phyloP scores from a whole-genome alignment of 2,888 invertebrate genomes.

The Thecocarcelia acutangulata region DNA sequence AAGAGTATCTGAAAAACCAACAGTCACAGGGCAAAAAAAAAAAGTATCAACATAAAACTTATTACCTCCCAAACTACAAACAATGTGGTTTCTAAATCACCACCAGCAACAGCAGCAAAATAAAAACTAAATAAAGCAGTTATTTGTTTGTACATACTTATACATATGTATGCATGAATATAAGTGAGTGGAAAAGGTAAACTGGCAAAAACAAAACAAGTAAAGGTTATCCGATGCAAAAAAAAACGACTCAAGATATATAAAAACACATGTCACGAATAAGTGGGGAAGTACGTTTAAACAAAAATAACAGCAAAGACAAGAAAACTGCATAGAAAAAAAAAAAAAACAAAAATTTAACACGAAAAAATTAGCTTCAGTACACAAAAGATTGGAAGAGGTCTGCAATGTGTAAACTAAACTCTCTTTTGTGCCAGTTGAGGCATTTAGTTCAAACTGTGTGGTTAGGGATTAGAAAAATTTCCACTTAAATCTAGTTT shows the following conservation, averaged over 20 bases:
- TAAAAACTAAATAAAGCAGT: neutral
- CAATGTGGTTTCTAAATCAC: constrained; percentile 15
- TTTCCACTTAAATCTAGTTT: no score
- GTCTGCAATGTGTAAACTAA: neutral
- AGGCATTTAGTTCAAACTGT: neutral
- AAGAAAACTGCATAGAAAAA: constrained; percentile 11
- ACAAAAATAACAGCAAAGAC: neutral
- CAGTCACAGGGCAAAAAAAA: constrained; percentile 5
- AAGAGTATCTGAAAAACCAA: neutral
- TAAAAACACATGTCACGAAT: constrained; percentile 22
- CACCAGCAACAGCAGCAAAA: neutral
- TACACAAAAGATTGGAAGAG: constrained; percentile 38
- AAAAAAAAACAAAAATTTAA: constrained; percentile 28
- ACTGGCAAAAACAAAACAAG: constrained; percentile 1
- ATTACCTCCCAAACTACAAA: constrained; percentile 33
- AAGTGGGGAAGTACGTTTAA: neutral
- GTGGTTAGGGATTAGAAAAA: constrained; percentile 3
- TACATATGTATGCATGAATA: no score
- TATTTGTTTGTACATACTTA: constrained; percentile 1
- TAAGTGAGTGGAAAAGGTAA: constrained; percentile 5
- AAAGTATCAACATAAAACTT: constrained; percentile 55
- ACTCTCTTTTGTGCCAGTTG: no score
- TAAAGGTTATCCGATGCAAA: constrained; percentile 11
- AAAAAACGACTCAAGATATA: constrained; percentile 21
- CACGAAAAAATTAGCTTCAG: constrained; percentile 9